These are phyloP conservation scores for Neodon shergylaensis DNA, from an alignment of 2,113 vertebrate species.

Conservation along the genomic window DNA sequence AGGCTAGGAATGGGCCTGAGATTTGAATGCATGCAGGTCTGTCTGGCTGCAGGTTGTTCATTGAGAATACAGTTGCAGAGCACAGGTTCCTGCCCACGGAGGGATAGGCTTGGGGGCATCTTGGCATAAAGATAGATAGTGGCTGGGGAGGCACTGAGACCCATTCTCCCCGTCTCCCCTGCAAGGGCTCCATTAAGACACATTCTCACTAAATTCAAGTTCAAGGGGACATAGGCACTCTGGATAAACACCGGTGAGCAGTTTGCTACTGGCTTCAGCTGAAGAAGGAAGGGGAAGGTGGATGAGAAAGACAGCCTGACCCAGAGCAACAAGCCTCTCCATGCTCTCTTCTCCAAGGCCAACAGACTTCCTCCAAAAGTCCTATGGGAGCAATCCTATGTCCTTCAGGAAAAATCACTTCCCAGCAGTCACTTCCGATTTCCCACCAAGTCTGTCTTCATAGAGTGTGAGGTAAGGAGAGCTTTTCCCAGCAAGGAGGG, in stretches of 20 bases:
- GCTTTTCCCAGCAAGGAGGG: neutral
- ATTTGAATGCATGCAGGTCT: neutral
- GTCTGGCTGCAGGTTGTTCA: neutral
- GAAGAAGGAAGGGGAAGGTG: neutral
- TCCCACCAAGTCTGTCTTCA: neutral
- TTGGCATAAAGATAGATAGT: neutral
- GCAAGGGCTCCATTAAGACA: neutral
- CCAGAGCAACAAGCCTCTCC: neutral
- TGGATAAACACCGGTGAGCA: neutral
- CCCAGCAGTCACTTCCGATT: neutral
- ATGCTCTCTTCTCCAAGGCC: neutral
- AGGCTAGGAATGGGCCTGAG: neutral
- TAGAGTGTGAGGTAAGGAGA: too few species aligned
- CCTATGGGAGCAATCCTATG: neutral
- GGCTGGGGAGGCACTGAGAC: neutral
- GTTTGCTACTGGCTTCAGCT: neutral
- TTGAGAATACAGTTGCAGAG: rapidly evolving
- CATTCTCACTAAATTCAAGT: neutral
- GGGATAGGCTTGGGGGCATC: too few species aligned
- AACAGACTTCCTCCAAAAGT: neutral
- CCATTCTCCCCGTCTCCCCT: neutral
- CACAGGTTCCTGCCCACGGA: neutral
- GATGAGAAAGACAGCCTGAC: neutral
- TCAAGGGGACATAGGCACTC: neutral
- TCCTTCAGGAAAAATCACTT: neutral